Conservation (phyloP, 2,888 invertebrate genomes). For the Hirtodrosophila histrioides region DNA sequence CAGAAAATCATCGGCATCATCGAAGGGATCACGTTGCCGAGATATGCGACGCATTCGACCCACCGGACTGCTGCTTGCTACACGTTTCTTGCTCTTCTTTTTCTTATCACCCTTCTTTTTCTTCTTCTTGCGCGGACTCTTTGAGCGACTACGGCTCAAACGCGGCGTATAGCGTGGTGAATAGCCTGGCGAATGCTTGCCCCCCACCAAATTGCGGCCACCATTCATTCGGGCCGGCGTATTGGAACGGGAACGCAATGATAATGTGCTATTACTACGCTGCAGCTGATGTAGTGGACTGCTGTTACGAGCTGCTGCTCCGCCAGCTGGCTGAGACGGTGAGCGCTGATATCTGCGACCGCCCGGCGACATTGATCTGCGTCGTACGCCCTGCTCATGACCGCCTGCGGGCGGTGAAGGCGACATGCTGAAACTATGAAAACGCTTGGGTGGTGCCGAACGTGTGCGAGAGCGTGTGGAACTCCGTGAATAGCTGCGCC, state of each 20-base stretch:
- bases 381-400: constrained; percentile 29
- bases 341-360: constrained; percentile 70
- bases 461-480: constrained; percentile 76
- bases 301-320: constrained; percentile 1
- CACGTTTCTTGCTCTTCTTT: constrained; percentile 72
- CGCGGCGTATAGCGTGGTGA: constrained; percentile 83
- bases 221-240: constrained; percentile 72
- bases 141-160: constrained; percentile 79
- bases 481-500: constrained; percentile 59
- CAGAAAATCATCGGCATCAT: constrained; percentile 68
- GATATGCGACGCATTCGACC: constrained; percentile 71
- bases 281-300: constrained; percentile 38
- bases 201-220: constrained; percentile 48
- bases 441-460: constrained; percentile 60
- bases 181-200: constrained; percentile 56
- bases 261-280: constrained; percentile 63
- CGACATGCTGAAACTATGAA: constrained; percentile 82
- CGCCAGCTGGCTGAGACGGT: constrained; percentile 24
- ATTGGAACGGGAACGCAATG: constrained; percentile 81
- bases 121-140: constrained; percentile 78
- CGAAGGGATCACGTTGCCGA: constrained; percentile 76
- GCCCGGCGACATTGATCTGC: constrained; percentile 56
- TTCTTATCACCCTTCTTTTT: constrained; percentile 78
- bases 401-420: constrained; percentile 71
- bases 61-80: constrained; percentile 68